These are phyloP conservation scores for Piprites chloris DNA, from an alignment of 2,113 vertebrate species.

Conservation along the genomic window DNA sequence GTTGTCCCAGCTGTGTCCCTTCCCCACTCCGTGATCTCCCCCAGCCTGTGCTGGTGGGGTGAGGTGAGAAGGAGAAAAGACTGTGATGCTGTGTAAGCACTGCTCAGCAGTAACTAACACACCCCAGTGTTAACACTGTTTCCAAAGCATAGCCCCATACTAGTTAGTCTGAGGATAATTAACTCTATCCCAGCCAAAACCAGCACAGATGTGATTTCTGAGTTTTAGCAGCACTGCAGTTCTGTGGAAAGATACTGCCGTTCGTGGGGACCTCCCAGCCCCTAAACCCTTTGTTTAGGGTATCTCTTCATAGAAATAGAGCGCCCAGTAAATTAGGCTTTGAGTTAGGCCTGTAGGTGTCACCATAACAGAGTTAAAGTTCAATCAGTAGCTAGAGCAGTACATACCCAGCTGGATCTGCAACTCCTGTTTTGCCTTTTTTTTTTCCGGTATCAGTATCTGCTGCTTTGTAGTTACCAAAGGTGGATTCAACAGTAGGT, in stretches of 20 bases:
- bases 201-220: not conserved
- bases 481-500: not conserved
- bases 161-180: not conserved
- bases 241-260: not conserved
- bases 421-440: not conserved
- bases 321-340: not conserved
- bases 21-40: not conserved
- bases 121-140: not conserved
- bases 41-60: not conserved
- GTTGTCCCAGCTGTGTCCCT: not conserved
- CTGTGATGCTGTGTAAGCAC: not conserved
- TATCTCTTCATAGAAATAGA: not conserved
- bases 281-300: not conserved
- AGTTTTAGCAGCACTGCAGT: not conserved
- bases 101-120: not conserved
- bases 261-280: not conserved
- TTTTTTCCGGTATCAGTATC: not conserved
- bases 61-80: not conserved
- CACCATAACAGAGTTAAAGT: not conserved
- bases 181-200: not conserved
- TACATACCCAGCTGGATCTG: not conserved
- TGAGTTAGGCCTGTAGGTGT: not conserved
- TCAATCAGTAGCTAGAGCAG: not conserved
- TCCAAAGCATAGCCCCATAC: not conserved
- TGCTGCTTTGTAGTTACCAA: not conserved